phyloP scores from a whole-genome alignment of 2,888 invertebrate species.

The Sympetrum striolatum region DNA sequence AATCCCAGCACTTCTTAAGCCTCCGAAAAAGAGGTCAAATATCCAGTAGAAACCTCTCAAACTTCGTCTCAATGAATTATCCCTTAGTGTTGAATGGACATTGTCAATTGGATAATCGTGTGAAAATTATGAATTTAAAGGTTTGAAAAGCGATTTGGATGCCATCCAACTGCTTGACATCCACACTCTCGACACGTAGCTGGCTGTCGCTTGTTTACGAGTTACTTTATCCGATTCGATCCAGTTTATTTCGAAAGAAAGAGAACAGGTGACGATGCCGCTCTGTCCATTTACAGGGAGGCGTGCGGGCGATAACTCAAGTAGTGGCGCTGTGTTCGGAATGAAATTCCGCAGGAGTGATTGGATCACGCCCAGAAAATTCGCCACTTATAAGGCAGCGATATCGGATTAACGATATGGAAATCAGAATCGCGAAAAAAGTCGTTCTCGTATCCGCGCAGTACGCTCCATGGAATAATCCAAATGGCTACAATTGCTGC shows the following conservation, averaged over 20 bases:
- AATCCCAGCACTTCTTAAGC: neutral
- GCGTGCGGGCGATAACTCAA: neutral
- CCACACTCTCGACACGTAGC: neutral
- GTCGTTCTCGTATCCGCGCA: neutral
- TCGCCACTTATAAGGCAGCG: neutral
- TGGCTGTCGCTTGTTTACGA: neutral
- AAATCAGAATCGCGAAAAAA: neutral
- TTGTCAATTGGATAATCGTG: too few relatives aligned
- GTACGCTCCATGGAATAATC: neutral
- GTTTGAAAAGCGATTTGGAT: too few relatives aligned
- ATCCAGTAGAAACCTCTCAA: neutral
- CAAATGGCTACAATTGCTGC: neutral
- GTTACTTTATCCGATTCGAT: neutral
- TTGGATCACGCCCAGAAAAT: neutral
- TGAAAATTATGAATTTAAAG: too few relatives aligned
- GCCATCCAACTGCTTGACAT: too few relatives aligned
- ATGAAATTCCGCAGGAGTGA: neutral
- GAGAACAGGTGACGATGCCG: neutral
- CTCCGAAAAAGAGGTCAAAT: neutral
- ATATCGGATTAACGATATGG: neutral
- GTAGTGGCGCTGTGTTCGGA: neutral
- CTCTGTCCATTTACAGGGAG: neutral
- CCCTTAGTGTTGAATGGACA: neutral
- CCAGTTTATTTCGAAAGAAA: neutral
- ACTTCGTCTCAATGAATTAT: neutral